Conservation (phyloP, 2,888 invertebrate genomes). For the Macrosiphum euphorbiae region DNA sequence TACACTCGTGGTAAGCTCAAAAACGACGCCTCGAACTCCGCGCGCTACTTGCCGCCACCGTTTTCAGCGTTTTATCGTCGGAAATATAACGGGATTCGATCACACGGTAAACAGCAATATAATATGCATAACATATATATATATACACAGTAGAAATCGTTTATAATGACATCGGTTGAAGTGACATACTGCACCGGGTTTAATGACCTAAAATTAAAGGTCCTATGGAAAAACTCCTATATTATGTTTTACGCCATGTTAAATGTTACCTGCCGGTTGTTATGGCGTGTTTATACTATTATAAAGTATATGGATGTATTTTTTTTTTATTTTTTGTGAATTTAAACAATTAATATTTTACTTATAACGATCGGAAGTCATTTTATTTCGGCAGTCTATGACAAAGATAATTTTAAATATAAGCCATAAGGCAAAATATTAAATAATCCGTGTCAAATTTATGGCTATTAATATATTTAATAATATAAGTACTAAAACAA, state of each 20-base stretch:
- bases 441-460: not conserved
- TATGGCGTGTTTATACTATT: not conserved
- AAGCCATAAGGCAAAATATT: too few species aligned
- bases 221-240: not conserved
- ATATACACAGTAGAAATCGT: not conserved
- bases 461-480: not conserved
- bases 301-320: not conserved
- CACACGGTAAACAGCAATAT: conserved; percentile 2
- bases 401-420: not conserved
- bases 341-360: not conserved
- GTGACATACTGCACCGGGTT: not conserved
- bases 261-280: not conserved
- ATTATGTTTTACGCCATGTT: not conserved
- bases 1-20: not conserved
- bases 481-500: not conserved
- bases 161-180: not conserved
- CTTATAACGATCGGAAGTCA: not conserved
- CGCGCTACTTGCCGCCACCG: not conserved
- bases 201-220: not conserved
- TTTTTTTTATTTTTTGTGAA: not conserved
- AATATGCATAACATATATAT: not conserved
- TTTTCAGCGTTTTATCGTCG: not conserved
- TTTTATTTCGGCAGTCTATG: not conserved
- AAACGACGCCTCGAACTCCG: not conserved
- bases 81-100: not conserved